phyloP scores from a whole-genome alignment of 2,797 vertebrate genomes.

The Pyrrhura leucotis region DNA sequence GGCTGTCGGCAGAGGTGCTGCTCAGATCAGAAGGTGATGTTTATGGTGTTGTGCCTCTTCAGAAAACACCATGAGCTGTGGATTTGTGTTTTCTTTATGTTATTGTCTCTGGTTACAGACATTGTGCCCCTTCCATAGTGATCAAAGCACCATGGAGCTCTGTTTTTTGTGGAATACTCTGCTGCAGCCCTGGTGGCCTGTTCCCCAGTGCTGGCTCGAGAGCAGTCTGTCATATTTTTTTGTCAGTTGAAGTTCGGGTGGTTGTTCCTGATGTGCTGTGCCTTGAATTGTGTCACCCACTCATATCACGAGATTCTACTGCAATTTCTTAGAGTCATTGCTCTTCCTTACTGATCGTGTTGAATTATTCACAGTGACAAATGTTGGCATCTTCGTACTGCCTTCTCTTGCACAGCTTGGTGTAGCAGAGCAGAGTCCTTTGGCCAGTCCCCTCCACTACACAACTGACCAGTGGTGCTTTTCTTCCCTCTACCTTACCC shows the following conservation, averaged over 20 bases:
- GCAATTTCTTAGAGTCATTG: constrained; percentile 41
- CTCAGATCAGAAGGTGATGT: background rate
- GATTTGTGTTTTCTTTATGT: background rate
- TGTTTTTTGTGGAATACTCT: background rate
- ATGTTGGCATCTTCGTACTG: constrained; percentile 5
- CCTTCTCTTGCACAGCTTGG: background rate
- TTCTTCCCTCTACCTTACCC: background rate
- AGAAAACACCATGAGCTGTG: fast-evolving
- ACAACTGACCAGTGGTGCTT: background rate
- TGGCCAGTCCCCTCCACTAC: background rate
- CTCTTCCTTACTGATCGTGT: constrained; percentile 30
- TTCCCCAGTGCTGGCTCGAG: background rate
- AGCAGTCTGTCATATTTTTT: background rate
- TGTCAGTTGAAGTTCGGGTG: background rate
- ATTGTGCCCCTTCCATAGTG: background rate
- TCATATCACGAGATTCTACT: constrained; percentile 1
- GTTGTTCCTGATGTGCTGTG: background rate
- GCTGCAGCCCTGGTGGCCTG: background rate
- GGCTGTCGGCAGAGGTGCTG: background rate
- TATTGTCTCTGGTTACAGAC: background rate
- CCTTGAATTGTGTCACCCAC: constrained; percentile 44
- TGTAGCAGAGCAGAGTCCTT: background rate
- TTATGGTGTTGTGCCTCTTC: background rate
- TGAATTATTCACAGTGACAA: constrained; percentile 50
- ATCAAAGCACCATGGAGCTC: background rate